These are phyloP conservation scores for Fringilla coelebs DNA, from an alignment of 2,797 vertebrate species.

Conservation along the genomic window DNA sequence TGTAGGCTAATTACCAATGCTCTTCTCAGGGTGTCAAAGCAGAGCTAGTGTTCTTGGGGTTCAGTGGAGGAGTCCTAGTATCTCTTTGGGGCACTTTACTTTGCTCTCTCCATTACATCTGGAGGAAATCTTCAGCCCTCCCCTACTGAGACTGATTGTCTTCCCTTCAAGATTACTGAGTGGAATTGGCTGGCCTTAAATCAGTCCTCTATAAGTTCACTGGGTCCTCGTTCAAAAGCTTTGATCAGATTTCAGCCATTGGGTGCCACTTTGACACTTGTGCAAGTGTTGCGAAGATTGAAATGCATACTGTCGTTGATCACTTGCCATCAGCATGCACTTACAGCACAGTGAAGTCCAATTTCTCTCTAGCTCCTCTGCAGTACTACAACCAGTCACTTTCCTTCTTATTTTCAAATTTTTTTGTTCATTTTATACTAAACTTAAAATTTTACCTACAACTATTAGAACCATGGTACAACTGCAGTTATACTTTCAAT, in stretches of 20 bases:
- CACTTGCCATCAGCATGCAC: not conserved
- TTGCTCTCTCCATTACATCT: not conserved
- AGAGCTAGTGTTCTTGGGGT: not conserved
- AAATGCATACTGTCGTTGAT: not conserved
- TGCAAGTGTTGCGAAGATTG: not conserved
- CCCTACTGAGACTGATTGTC: rapidly evolving
- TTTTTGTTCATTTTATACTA: not conserved
- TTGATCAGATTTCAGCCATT: not conserved
- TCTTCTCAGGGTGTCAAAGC: not conserved
- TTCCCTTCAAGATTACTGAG: not conserved
- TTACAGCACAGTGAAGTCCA: not conserved
- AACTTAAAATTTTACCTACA: not conserved
- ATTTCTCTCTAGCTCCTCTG: not conserved
- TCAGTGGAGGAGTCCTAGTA: not conserved
- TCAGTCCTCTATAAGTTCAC: not conserved
- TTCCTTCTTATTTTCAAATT: not conserved
- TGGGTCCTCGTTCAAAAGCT: not conserved
- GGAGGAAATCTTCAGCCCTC: not conserved
- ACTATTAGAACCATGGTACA: not conserved
- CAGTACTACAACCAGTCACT: not conserved
- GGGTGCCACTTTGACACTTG: not conserved
- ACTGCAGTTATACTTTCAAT: not conserved
- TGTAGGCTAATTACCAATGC: not conserved
- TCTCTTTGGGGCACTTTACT: not conserved
- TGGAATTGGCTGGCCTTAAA: not conserved